A percentile compares a stretch with the other conserved stretches of the same genome.
Conservation (phyloP, 2,113 vertebrate species). For the Crotalus horridus region DNA sequence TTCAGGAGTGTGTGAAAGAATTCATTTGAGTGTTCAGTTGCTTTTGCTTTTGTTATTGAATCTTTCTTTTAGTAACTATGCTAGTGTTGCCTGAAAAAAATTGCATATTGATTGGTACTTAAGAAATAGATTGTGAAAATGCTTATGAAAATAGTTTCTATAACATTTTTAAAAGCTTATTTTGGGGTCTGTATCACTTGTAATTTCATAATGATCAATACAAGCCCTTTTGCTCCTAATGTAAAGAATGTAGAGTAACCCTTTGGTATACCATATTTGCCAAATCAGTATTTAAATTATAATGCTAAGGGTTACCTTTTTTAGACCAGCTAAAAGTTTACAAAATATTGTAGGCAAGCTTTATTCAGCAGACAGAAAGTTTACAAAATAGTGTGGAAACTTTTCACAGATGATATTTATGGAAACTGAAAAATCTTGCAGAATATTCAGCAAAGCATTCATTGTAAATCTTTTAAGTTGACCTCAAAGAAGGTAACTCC, state of each 20-base stretch:
- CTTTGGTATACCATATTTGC: background rate
- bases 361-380: background rate
- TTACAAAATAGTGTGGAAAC: background rate
- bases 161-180: background rate
- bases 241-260: background rate
- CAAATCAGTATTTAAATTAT: background rate
- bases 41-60: background rate
- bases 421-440: background rate
- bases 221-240: background rate
- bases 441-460: background rate
- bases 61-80: background rate
- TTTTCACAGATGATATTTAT: background rate
- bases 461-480: background rate
- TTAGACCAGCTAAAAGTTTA: background rate
- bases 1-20: background rate
- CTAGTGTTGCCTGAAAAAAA: background rate
- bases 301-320: background rate
- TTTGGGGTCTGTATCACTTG: background rate
- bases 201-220: background rate
- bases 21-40: background rate
- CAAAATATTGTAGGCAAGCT: background rate
- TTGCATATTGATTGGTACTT: background rate
- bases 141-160: background rate
- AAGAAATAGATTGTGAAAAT: background rate
- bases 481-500: background rate